phyloP scores from a whole-genome alignment of 2,888 invertebrate species.

The Acrocera orbiculus region DNA sequence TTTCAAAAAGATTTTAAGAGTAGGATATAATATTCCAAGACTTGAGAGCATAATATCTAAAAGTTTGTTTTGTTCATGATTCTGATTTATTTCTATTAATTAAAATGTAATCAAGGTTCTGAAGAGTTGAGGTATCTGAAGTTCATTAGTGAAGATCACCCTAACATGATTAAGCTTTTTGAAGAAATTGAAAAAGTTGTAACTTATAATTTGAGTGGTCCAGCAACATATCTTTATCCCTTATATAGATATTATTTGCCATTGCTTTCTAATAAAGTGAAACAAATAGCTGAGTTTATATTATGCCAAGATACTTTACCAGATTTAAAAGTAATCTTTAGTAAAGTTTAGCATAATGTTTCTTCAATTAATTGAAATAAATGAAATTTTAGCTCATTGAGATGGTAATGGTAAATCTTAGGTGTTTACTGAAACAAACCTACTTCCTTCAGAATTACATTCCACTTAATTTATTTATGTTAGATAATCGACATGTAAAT shows the following conservation, averaged over 20 bases:
- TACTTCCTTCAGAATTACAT: constrained; percentile 55
- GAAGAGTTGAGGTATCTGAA: too few relatives aligned
- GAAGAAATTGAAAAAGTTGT: constrained; percentile 23
- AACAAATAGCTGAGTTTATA: constrained; percentile 24
- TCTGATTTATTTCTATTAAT: too few relatives aligned
- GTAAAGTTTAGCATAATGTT: constrained; percentile 1
- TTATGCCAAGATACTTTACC: constrained; percentile 24
- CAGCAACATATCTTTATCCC: constrained; percentile 26
- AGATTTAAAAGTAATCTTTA: constrained; percentile 23
- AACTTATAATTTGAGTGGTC: constrained; percentile 24
- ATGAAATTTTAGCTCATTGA: constrained; percentile 6
- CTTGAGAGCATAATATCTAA: constrained; percentile 29
- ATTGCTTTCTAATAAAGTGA: constrained; percentile 22
- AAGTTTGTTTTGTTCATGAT: constrained; percentile 17
- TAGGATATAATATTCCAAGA: constrained; percentile 28
- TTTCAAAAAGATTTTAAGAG: constrained; percentile 25
- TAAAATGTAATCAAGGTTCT: too few relatives aligned
- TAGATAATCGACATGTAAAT: constrained; percentile 39
- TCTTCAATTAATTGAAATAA: constrained; percentile 4
- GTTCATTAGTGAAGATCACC: constrained; percentile 19
- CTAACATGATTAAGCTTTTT: constrained; percentile 25
- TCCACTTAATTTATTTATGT: constrained; percentile 67
- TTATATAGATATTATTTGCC: constrained; percentile 29
- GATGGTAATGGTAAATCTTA: constrained; percentile 40
- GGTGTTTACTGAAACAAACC: constrained; percentile 51